Base-by-base conservation (phyloP, 2,797 vertebrate species). In the Cheirogaleus major region DNA sequence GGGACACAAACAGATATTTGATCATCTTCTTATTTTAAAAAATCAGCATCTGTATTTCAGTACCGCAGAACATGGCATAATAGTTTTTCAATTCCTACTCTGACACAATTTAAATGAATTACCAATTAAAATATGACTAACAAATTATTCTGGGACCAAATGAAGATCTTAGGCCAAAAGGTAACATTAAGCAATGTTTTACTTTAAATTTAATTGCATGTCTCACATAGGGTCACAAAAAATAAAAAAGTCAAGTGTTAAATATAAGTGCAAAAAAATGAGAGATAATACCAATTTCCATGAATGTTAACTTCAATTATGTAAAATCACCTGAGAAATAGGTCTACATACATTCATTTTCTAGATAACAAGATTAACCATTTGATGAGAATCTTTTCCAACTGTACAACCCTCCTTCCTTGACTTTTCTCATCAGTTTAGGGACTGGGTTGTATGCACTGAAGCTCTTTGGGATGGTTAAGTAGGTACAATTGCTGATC, bases 141-240 rank as follows among this genome's bases (percentile, higher is more conserved):
- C 18, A 65, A 55, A 75, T 84, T 82, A 43, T 76, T 84, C 22
- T 63, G 4, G 52, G 20, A 15, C 43, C 43, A 86, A 87, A 76
- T 35, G 52, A 76, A 72, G 6, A 61, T 65, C 30, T 83, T 59
- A 61, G 43, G 7, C 1, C 57, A 76, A 92, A 92, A 55, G 27
- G 32, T 22, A 93, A 61, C n/a, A 82, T 59, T 41, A 55, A 87
- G 23, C 14, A 67, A 61, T 35, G 17, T 38, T 88, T 96, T 57
- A 48, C n/a, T 79, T 85, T 43, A 83, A 75, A 69, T 72, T 72
- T 69, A 79, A 89, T 50, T 85, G 87, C 18, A 69, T n/a, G 35
- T 45, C 17, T 52, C 76, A 22, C n/a, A 9, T 11, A 83, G 22
- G 5, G 15, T 92, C 32, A 84, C 55, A 70, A 38, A 70, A 84